phyloP scores from a whole-genome alignment of 2,888 invertebrate genomes.

The Drosophila pseudotakahashii region DNA sequence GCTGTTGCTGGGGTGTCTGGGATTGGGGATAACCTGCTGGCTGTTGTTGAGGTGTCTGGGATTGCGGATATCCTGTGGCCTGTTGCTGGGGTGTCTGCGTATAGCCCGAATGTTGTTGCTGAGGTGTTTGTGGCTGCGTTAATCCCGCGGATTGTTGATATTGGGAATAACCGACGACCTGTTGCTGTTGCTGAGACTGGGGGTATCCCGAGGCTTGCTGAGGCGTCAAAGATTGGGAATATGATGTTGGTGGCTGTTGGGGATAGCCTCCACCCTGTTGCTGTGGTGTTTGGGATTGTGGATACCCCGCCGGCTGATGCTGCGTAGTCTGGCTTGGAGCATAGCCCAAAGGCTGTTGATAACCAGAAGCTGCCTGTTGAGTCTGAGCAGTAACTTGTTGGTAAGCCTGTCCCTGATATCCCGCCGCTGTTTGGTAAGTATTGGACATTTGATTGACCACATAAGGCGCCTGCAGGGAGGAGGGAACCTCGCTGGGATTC shows the following conservation, averaged over 20 bases:
- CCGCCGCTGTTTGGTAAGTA: constrained; percentile 5
- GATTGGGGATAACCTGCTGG: constrained; percentile 16
- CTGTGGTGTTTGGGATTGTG: constrained; percentile 19
- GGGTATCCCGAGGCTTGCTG: constrained; percentile 15
- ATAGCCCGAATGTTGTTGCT: constrained; percentile 18
- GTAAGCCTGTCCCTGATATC: constrained; percentile 20
- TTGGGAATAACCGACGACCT: constrained; percentile 8
- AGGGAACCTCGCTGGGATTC: constrained; percentile 22
- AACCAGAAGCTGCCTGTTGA: constrained; percentile 1
- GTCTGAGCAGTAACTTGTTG: constrained; percentile 1
- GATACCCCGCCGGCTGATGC: constrained; percentile 17
- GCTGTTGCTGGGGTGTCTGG: constrained; percentile 25
- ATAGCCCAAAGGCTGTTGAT: constrained; percentile 23
- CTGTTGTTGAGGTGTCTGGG: constrained; percentile 21
- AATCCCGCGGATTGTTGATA: constrained; percentile 1
- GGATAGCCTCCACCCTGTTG: constrained; percentile 14
- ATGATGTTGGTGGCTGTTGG: constrained; percentile 10
- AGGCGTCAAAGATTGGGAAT: constrained; percentile 20
- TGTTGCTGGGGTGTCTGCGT: constrained; percentile 19
- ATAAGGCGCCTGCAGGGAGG: constrained; percentile 52
- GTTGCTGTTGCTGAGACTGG: constrained; percentile 10
- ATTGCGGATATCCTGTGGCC: constrained; percentile 16
- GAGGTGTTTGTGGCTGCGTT: constrained; percentile 9
- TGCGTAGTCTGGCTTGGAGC: constrained; percentile 9
- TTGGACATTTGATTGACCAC: constrained; percentile 37